phyloP scores from a whole-genome alignment of 2,797 vertebrate genomes.

The Falco peregrinus region DNA sequence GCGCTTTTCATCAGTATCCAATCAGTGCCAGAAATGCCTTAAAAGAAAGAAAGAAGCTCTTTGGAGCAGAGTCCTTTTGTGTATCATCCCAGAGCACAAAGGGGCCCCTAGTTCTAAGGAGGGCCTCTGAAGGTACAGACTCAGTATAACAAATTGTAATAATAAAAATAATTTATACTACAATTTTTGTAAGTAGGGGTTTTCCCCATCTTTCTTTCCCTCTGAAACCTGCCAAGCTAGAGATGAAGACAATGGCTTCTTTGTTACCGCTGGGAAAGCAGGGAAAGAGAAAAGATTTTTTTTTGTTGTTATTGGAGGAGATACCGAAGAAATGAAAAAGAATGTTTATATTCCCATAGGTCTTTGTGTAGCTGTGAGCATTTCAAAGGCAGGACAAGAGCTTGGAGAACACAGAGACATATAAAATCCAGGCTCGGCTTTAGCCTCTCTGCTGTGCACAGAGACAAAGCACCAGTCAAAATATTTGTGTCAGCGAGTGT shows the following conservation, averaged over 20 bases:
- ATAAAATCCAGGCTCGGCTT: neutral
- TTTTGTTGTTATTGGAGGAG: neutral
- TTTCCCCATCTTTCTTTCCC: neutral
- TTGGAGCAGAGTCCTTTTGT: conserved; percentile 26
- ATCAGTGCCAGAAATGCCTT: conserved; percentile 6
- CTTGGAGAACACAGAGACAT: neutral
- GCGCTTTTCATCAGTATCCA: conserved; percentile 35
- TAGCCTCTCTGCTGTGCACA: neutral
- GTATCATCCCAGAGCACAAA: neutral
- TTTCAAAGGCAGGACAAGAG: neutral
- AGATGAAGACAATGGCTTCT: neutral
- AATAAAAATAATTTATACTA: neutral
- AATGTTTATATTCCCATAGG: neutral
- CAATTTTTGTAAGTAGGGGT: neutral
- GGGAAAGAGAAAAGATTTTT: neutral
- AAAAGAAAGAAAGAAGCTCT: conserved; percentile 34
- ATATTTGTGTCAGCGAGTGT: neutral
- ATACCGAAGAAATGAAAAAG: neutral
- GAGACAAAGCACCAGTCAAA: neutral
- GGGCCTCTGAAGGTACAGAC: neutral
- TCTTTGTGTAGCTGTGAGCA: neutral
- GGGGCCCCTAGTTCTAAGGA: neutral
- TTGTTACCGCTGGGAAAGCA: neutral
- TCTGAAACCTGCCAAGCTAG: neutral
- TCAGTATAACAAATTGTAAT: neutral